These are phyloP conservation scores for Paralvinella palmiformis DNA, from an alignment of 1,140 invertebrate genomes.

Conservation along the genomic window DNA sequence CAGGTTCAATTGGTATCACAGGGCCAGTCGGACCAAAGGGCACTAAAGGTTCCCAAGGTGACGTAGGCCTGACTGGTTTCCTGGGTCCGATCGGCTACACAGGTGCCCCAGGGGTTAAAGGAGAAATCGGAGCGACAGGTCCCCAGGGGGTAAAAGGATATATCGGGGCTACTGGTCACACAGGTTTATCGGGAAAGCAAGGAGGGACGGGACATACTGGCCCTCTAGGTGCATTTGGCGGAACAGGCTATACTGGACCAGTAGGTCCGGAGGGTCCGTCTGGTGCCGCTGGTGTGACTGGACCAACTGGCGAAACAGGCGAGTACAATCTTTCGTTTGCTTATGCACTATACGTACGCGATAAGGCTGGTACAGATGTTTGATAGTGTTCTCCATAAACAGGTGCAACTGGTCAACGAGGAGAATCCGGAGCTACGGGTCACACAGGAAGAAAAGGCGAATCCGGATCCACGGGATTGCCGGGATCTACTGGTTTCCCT, in stretches of 20 bases:
- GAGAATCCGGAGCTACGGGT: conserved; percentile 15
- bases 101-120: not conserved
- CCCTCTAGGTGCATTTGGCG: not conserved
- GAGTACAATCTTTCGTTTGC: too few relatives aligned
- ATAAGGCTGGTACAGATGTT: not conserved
- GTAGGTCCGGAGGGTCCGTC: not conserved
- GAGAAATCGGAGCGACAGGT: not conserved
- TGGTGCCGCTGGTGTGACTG: not conserved
- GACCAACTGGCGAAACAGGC: not conserved
- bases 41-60: too few relatives aligned
- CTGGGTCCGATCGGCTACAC: not conserved
- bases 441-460: not conserved
- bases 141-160: not conserved
- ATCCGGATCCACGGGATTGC: not conserved
- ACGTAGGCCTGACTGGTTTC: too few relatives aligned
- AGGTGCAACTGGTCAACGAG: not conserved
- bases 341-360: not conserved
- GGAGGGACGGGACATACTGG: not conserved
- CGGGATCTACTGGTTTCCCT: not conserved
- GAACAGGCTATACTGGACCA: not conserved
- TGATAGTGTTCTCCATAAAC: not conserved
- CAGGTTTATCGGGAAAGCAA: not conserved
- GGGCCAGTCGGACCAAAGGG: too few relatives aligned
- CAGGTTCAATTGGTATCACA: too few relatives aligned
- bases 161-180: not conserved